Evolutionary conservation across 2,888 invertebrate genomes (phyloP), one percentile per base, ranked within the genome.

Genomic region (Acronicta aceris): DNA sequence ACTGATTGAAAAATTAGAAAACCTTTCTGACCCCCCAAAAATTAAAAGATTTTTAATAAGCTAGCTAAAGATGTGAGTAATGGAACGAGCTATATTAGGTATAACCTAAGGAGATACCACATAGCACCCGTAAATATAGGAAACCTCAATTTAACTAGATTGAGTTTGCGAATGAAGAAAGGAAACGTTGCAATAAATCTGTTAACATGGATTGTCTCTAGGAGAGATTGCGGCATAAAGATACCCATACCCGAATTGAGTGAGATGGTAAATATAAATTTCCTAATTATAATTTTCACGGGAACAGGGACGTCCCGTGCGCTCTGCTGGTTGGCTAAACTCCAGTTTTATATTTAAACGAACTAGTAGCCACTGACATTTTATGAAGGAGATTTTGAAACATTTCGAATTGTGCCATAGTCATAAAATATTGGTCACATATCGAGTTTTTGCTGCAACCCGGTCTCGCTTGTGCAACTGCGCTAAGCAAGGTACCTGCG

Each of bases 241-340:
- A 78, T 68, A 74, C 77, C n/a, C 75, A 73, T 66, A 69, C 61
- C 76, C 78, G 78, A 82, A 83, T 83, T 78, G 78, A 79, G 83
- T 83, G 83, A 83, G 78, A 76, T 63, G 73, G 85, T 83, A 86
- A 84, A 90, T 88, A 87, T 90, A 90, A 84, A 87, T 89, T 88
- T 87, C 88, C 90, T 92, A 92, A 93, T 92, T 90, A 90, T 93
- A 91, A 90, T 91, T 88, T 92, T 89, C 87, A 89, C 86, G 89
- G 87, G 89, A 91, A 89, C 87, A 79, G 78, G 73, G 80, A 81
- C 84, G 84, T 82, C 89, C 89, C 87, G 81, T 83, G 78, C 78
- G 83, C 78, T 73, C 76, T 81, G 83, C 76, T 78, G 78, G 72
- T 87, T 92, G 91, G 91, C 91, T 74, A 63, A 72, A 66, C 82